Base-by-base conservation (phyloP, 2,888 invertebrate genomes). In the Carcina quercana region DNA sequence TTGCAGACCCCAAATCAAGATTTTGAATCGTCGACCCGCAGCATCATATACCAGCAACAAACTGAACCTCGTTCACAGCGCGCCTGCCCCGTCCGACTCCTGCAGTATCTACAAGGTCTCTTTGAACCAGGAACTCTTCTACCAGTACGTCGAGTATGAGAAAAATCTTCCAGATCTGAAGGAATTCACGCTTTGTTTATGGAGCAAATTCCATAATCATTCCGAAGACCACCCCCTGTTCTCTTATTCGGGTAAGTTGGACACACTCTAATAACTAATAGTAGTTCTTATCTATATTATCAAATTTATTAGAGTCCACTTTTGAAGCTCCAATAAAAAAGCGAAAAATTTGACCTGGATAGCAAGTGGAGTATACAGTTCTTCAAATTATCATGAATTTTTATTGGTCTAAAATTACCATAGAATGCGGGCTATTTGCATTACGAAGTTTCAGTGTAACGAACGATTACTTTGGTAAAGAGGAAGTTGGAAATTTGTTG, bases 141-240 rank as follows among this genome's bases (percentile, higher is more conserved):
- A 87, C 44, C 90, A 92, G 74, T 91, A 91, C 51, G 85, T 93
- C 34, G 89, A 91, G 50, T 94, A 92, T 63, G 90, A 91, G 38
- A 87, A 86, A 20, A 74, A 86, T 15, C 53, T 94, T 19, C 93
- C 93, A 0, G 90, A 92, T 55, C 58, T 94, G 47, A 92, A 92
- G 49, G 94, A 94, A 64, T 94, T 94, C 62, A 94, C 94, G 0
- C 79, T 94, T 6, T 94, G 94, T 60, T 87, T 89, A 73, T 94
- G 94, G 94, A 88, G 87, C 50, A 92, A 93, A 53, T 94, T 93
- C 58, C 88, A 89, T 49, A 94, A 94, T 56, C 94, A 94, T 59
- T 88, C 89, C 13, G 91, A 89, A 37, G 93, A 94, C 59, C 94
- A 94, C 76, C 92, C 93, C 0, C 65, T 94, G 32, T 91, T 94